Percentiles rank a stretch among this genome's conserved stretches.
These are phyloP conservation scores for Otolemur crassicaudatus DNA, from an alignment of 2,797 vertebrate species.

Conservation along the genomic window DNA sequence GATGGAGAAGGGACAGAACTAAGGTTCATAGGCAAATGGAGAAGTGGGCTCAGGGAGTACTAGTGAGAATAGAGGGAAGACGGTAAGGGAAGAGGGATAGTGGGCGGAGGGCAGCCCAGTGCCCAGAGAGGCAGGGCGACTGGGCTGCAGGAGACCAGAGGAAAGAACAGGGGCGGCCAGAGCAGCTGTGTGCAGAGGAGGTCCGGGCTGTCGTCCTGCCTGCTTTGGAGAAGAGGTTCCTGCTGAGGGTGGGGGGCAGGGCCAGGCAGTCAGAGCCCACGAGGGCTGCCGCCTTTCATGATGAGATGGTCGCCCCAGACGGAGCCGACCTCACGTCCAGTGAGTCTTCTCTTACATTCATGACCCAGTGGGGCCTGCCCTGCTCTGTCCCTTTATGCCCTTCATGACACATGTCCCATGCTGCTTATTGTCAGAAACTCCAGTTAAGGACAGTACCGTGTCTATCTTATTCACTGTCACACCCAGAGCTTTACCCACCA, in stretches of 20 bases:
- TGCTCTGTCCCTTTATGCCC: not conserved
- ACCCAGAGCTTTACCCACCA: not conserved
- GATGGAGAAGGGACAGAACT: not conserved
- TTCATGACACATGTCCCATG: rapidly evolving
- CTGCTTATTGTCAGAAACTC: not conserved
- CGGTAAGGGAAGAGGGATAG: not conserved
- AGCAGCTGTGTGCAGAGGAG: not conserved
- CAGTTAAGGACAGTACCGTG: not conserved
- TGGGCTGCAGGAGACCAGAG: not conserved
- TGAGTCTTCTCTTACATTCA: not conserved
- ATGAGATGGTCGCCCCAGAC: not conserved
- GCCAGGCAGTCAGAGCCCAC: not conserved
- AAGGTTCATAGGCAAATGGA: not conserved
- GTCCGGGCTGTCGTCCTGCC: too few species aligned
- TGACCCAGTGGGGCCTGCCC: not conserved
- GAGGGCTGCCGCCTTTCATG: not conserved
- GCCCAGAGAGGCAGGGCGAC: too few species aligned
- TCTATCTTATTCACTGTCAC: not conserved
- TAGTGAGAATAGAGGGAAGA: not conserved
- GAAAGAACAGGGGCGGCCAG: not conserved
- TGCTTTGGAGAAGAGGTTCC: not conserved
- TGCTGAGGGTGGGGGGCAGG: not conserved
- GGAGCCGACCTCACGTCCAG: not conserved
- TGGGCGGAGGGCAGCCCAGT: not conserved
- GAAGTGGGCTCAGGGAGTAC: not conserved